phyloP scores from a whole-genome alignment of 2,888 invertebrate genomes.

The Phaonia tiefii region DNA sequence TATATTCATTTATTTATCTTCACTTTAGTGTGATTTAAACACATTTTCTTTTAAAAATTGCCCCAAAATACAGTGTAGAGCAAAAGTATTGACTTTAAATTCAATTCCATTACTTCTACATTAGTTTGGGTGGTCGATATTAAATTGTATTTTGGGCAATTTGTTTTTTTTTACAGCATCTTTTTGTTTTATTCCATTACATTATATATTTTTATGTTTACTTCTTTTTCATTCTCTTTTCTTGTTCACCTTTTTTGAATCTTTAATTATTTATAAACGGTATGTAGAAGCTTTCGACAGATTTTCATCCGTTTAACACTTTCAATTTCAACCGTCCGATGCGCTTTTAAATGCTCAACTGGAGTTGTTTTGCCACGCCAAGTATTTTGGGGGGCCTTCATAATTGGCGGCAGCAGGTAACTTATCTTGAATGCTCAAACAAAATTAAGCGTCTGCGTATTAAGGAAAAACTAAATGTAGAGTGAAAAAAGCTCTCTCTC shows the following conservation, averaged over 20 bases:
- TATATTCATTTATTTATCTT: too few relatives aligned
- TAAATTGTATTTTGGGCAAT: background rate
- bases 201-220: background rate
- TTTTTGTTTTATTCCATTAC: conserved; percentile 16
- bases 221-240: conserved; percentile 11
- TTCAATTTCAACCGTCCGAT: conserved; percentile 46
- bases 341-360: conserved; percentile 63
- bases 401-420: background rate
- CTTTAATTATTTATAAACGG: conserved; percentile 31
- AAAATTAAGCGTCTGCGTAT: conserved; percentile 20
- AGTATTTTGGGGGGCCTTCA: background rate
- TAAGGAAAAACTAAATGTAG: background rate
- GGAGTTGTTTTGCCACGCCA: conserved; percentile 9
- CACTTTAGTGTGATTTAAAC: background rate
- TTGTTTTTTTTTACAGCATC: conserved; percentile 2
- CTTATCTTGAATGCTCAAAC: background rate
- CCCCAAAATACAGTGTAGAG: background rate
- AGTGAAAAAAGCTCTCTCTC: conserved; percentile 10
- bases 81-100: background rate
- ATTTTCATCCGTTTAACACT: conserved; percentile 40
- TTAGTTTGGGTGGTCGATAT: too few relatives aligned
- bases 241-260: background rate
- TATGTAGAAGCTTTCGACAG: too few relatives aligned
- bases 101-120: background rate
- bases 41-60: background rate